phyloP scores from a whole-genome alignment of 2,113 vertebrate genomes.

The Puntigrus tetrazona region DNA sequence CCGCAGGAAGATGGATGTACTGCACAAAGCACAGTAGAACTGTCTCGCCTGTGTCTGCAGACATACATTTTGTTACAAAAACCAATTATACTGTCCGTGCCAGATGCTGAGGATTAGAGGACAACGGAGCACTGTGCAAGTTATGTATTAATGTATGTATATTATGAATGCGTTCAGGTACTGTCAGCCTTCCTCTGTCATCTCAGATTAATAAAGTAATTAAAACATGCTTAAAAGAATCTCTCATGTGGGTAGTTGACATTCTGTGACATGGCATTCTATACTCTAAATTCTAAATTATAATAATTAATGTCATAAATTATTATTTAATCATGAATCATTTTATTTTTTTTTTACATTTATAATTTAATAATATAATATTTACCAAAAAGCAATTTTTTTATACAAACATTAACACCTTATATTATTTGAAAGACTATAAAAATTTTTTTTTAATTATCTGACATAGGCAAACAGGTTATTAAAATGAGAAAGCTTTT shows the following conservation, averaged over 20 bases:
- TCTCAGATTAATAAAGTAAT: slow-evolving; percentile 32
- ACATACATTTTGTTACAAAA: slow-evolving; percentile 41
- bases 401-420: neutral
- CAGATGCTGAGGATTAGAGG: slow-evolving; percentile 47
- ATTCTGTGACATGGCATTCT: neutral
- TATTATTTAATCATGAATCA: neutral
- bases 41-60: slow-evolving; percentile 31
- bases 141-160: too few relatives aligned
- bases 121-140: slow-evolving; percentile 35
- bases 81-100: slow-evolving; percentile 48
- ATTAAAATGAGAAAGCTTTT: neutral
- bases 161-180: neutral
- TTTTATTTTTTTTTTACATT: neutral
- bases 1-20: slow-evolving; percentile 17
- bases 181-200: neutral
- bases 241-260: neutral
- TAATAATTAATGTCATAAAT: neutral
- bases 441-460: too few relatives aligned
- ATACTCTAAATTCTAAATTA: neutral
- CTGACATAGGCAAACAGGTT: neutral
- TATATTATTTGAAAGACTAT: neutral
- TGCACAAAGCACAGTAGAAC: slow-evolving; percentile 30
- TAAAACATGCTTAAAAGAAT: neutral
- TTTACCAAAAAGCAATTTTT: neutral
- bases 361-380: neutral